Evolutionary conservation across 2,888 invertebrate species (phyloP), one percentile per base, ranked within the genome.

Genomic region (Xestia xanthographa): DNA sequence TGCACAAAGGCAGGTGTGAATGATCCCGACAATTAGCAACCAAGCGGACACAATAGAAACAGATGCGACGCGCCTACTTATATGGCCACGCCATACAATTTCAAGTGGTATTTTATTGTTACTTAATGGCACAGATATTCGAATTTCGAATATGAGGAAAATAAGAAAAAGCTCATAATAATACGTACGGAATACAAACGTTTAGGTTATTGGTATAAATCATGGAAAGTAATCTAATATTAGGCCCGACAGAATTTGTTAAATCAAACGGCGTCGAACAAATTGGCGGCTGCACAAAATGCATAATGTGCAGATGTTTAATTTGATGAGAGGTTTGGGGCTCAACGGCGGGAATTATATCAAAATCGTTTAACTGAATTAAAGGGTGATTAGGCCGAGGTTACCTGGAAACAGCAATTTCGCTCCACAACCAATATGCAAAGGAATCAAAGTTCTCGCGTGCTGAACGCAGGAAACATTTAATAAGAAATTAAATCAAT

Each of bases 251-350:
- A 91, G 91, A 93, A 93, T 95, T 94, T 93, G 86, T 92, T 92
- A 93, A 95, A 95, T 94, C 91, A 95, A 95, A 94, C 92, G 92
- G 92, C 91, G 90, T 91, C 87, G 86, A 89, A 84, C 86, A 93
- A 95, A 96, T 95, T 95, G 93, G 88, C 90, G 91, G 92, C 91
- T 93, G 88, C 91, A 92, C 92, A 93, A 95, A 96, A 94, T 92
- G 93, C 93, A 93, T 95, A 95, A 95, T 94, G 93, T 92, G 92
- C 92, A 92, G 92, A 94, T 93, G 93, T 95, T 95, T 95, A 94
- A 92, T 94, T 93, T 95, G 94, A 96, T 96, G 92, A 95, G 90
- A 88, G 95, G 95, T 94, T 94, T 77, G 82, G 84, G 83, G 88
- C 83, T 86, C 90, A 89, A 90, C 91, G 92, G 91, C 90, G 87